Conservation (phyloP, 2,888 invertebrate species). For the Netelia virgata region DNA sequence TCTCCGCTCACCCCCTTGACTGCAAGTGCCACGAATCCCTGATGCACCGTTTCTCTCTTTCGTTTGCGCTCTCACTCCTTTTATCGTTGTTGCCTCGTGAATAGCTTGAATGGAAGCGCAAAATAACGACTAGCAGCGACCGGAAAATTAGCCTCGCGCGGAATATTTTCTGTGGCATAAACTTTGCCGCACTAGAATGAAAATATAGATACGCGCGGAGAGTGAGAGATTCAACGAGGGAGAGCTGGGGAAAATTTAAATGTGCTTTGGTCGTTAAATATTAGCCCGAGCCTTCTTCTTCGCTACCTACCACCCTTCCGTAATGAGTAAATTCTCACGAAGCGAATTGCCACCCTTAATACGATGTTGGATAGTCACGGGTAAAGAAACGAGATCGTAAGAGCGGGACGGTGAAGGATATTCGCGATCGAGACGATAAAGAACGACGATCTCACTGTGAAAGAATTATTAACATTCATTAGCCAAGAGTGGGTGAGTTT, state of each 20-base stretch:
- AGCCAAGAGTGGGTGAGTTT: too few relatives aligned
- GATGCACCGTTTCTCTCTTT: neutral
- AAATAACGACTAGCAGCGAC: slow-evolving; percentile 3
- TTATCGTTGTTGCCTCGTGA: neutral
- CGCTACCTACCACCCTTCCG: too few relatives aligned
- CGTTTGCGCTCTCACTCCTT: neutral
- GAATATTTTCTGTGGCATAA: slow-evolving; percentile 31
- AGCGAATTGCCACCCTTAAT: neutral
- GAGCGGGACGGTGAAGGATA: neutral
- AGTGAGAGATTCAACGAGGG: neutral
- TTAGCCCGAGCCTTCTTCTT: neutral
- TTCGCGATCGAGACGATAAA: neutral
- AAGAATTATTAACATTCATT: too few relatives aligned
- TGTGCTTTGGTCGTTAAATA: slow-evolving; percentile 13
- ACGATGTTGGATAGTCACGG: neutral
- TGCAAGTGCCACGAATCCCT: neutral
- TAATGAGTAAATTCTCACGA: neutral
- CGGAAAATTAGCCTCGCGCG: slow-evolving; percentile 3
- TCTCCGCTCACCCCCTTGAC: neutral
- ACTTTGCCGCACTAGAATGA: slow-evolving; percentile 30
- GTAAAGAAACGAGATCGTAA: neutral
- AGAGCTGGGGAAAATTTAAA: slow-evolving; percentile 17
- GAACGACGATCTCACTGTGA: neutral
- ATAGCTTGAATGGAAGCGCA: neutral
- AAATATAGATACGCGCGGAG: neutral